Conservation (phyloP, 2,797 vertebrate species). For the Mormyrops boulengeri region DNA sequence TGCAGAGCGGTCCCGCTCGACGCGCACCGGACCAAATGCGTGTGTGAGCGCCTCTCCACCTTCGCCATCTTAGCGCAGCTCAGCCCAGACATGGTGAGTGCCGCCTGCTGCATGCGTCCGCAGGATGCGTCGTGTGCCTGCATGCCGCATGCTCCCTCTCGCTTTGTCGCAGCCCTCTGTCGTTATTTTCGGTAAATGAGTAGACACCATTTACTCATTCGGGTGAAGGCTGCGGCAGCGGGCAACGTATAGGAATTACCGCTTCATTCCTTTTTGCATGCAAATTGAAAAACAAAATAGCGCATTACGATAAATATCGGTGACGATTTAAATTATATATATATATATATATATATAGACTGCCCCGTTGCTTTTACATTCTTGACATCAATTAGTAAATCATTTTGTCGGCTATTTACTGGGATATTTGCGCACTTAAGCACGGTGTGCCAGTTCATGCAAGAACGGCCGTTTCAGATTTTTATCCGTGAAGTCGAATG, state of each 20-base stretch:
- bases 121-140: background rate
- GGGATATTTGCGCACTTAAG: background rate
- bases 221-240: background rate
- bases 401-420: background rate
- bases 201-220: background rate
- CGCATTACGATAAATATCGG: background rate
- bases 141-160: background rate
- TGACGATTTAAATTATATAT: background rate
- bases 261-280: background rate
- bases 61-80: slow-evolving; percentile 98
- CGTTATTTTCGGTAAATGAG: background rate
- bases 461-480: background rate
- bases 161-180: background rate
- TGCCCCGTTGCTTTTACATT: background rate
- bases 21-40: slow-evolving; percentile 91
- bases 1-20: slow-evolving; percentile 92
- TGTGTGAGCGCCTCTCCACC: slow-evolving; percentile 94
- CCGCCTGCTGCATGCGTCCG: slow-evolving; percentile 17
- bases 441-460: background rate
- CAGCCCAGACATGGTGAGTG: slow-evolving; percentile 91
- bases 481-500: background rate
- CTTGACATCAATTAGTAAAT: background rate
- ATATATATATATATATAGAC: background rate
- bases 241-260: background rate
- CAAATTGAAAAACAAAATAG: background rate